Evolutionary conservation across 2,113 vertebrate genomes (phyloP).

Genomic region (Progne subis): DNA sequence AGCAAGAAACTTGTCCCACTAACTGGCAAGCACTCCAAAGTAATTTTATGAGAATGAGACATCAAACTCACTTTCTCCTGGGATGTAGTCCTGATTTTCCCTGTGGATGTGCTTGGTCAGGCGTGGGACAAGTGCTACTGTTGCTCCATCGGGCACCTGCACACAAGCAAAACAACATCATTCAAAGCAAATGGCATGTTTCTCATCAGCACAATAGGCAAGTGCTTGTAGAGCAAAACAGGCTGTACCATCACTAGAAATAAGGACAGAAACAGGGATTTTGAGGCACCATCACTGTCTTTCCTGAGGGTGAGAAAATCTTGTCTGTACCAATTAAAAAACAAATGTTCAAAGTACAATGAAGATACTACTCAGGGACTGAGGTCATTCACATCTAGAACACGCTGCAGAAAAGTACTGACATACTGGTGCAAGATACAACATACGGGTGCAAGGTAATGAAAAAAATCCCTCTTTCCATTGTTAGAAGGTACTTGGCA

Average conservation of each 20-base stretch:
- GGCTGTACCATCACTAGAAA: not conserved
- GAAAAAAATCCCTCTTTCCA: not conserved
- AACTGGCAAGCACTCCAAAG: not conserved
- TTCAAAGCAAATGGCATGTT: not conserved
- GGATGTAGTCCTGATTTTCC: conserved; percentile 94
- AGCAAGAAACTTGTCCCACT: not conserved
- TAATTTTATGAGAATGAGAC: not conserved
- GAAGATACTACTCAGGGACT: not conserved
- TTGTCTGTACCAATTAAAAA: not conserved
- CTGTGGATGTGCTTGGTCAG: conserved; percentile 92
- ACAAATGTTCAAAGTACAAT: not conserved
- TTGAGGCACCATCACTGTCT: not conserved
- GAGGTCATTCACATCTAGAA: not conserved
- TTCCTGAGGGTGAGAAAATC: not conserved
- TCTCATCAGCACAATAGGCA: not conserved
- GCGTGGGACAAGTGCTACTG: conserved; percentile 92
- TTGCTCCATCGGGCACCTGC: conserved; percentile 95
- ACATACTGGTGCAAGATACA: not conserved
- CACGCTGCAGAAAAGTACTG: not conserved
- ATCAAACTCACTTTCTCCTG: conserved; percentile 91
- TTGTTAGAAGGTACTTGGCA: not conserved
- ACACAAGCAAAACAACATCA: not conserved
- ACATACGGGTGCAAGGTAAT: not conserved
- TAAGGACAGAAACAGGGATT: not conserved
- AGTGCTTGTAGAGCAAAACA: not conserved